These are phyloP conservation scores for Ellobium chinense DNA, from an alignment of 2,888 invertebrate genomes.

Conservation along the genomic window DNA sequence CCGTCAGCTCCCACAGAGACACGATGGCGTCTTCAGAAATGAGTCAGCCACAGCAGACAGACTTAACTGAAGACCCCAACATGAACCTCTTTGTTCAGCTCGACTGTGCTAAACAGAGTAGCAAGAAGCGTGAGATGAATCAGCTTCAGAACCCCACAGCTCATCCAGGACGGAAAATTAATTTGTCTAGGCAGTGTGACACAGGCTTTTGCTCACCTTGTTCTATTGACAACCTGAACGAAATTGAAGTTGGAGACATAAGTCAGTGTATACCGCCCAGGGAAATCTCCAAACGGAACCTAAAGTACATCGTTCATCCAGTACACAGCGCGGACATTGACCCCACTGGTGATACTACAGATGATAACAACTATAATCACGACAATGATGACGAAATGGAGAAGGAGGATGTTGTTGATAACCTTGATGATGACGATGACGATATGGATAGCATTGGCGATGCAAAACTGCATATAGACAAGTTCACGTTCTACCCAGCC, in stretches of 20 bases:
- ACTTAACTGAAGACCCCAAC: no score
- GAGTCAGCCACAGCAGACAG: no score
- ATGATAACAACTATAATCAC: background rate
- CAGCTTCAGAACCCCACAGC: background rate
- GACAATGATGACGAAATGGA: background rate
- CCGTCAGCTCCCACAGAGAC: background rate
- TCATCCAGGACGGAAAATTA: no score
- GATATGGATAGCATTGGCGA: background rate
- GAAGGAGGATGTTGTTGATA: background rate
- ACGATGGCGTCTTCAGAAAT: no score
- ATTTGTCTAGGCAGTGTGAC: background rate
- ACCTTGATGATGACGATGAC: background rate
- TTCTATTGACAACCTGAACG: background rate
- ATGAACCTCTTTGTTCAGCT: no score
- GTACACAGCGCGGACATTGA: no score
- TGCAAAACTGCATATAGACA: background rate
- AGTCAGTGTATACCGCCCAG: no score
- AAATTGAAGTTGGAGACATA: no score
- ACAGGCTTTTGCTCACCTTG: background rate
- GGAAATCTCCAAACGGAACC: background rate
- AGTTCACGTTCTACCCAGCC: background rate
- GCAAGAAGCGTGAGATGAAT: no score
- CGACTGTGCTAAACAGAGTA: no score
- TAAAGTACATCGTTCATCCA: background rate
- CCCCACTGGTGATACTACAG: background rate